Percentiles rank a stretch among this genome's conserved stretches.
phyloP scores from a whole-genome alignment of 2,888 invertebrate species.

The Neoaliturus tenellus region DNA sequence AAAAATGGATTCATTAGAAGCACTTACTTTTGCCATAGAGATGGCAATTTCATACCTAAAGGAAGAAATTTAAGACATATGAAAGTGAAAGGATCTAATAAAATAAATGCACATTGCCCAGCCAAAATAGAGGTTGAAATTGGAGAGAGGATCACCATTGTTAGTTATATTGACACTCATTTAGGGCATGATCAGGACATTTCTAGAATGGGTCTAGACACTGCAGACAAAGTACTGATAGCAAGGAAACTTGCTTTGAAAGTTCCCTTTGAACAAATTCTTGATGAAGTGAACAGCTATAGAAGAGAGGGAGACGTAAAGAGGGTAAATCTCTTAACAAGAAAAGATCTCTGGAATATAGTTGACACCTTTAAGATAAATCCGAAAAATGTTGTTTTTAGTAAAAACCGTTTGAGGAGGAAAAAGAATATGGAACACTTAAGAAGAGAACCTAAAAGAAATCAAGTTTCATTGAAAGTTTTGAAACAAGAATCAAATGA shows the following conservation, averaged over 20 bases:
- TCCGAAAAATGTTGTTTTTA: conserved; percentile 40
- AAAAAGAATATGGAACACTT: conserved; percentile 12
- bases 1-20: conserved; percentile 61
- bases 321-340: conserved; percentile 58
- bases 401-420: conserved; percentile 20
- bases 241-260: conserved; percentile 61
- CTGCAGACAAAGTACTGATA: conserved; percentile 62
- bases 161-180: conserved; percentile 64
- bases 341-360: conserved; percentile 62
- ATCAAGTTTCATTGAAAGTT: neutral
- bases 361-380: conserved; percentile 44
- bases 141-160: conserved; percentile 58
- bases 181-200: conserved; percentile 65
- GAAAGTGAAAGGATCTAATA: conserved; percentile 64
- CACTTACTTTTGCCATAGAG: conserved; percentile 64
- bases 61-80: conserved; percentile 62
- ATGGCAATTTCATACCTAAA: conserved; percentile 63
- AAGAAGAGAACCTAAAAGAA: neutral
- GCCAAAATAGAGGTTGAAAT: conserved; percentile 63
- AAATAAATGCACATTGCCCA: conserved; percentile 66
- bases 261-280: conserved; percentile 61
- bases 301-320: conserved; percentile 35
- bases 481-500: neutral
- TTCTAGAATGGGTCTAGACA: conserved; percentile 60
- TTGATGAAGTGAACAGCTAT: conserved; percentile 57